These are phyloP conservation scores for Caenorhabditis sinica DNA, from an alignment of 2,888 invertebrate genomes.

Conservation along the genomic window DNA sequence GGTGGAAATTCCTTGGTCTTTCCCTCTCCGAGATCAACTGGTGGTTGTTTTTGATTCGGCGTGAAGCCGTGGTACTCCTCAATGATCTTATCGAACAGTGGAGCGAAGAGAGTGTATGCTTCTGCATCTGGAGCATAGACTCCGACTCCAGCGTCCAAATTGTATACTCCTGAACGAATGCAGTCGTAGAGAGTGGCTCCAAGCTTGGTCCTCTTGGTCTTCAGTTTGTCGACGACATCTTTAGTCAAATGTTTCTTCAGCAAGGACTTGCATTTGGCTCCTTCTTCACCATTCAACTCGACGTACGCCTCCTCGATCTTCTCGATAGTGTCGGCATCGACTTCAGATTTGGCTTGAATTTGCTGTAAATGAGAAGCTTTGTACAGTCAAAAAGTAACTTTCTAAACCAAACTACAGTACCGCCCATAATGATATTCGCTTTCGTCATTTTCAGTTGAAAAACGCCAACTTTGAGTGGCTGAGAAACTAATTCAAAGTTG, in stretches of 20 bases:
- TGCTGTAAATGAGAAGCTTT: constrained; percentile 23
- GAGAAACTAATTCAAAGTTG: too few species aligned
- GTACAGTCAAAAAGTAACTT: not conserved
- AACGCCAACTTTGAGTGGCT: too few species aligned
- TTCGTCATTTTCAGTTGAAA: too few species aligned
- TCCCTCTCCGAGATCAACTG: constrained; percentile 93
- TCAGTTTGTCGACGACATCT: constrained; percentile 86
- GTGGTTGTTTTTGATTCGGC: constrained; percentile 93
- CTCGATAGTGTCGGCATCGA: constrained; percentile 70
- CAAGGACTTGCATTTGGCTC: constrained; percentile 89
- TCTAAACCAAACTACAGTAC: not conserved
- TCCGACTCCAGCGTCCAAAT: constrained; percentile 95
- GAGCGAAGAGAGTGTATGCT: constrained; percentile 88
- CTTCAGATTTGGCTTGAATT: constrained; percentile 65
- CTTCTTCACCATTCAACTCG: constrained; percentile 74
- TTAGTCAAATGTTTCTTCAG: constrained; percentile 82
- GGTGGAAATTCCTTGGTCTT: constrained; percentile 89
- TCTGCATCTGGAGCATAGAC: constrained; percentile 98
- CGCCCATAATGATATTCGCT: too few species aligned
- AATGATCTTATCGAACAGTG: constrained; percentile 95
- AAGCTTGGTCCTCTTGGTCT: constrained; percentile 94
- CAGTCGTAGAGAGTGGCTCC: constrained; percentile 94
- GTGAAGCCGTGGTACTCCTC: constrained; percentile 93
- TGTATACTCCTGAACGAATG: constrained; percentile 96
- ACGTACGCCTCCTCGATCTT: constrained; percentile 71